Conservation (phyloP, 2,113 vertebrate species). For the Sapayoa aenigma region DNA sequence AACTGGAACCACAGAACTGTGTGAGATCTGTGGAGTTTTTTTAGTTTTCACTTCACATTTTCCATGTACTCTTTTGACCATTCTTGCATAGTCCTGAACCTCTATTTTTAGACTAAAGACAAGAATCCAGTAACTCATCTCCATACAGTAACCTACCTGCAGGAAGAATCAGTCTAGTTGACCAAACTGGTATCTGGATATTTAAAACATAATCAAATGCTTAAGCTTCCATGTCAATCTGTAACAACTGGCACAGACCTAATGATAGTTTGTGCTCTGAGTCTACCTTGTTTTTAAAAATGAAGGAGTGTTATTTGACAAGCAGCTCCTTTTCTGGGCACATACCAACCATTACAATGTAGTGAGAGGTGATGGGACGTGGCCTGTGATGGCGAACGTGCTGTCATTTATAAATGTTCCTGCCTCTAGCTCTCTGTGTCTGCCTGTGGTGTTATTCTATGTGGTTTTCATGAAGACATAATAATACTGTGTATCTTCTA, state of each 20-base stretch:
- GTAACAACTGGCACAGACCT: not conserved
- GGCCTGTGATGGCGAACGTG: not conserved
- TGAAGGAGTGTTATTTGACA: not conserved
- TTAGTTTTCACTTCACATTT: not conserved
- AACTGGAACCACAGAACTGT: not conserved
- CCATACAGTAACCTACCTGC: not conserved
- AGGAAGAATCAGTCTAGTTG: not conserved
- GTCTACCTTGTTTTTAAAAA: not conserved
- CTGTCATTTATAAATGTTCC: not conserved
- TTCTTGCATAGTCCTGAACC: not conserved
- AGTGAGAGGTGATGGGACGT: not conserved
- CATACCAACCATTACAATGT: not conserved
- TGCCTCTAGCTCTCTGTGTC: rapidly evolving
- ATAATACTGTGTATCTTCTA: not conserved
- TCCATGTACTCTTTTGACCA: not conserved
- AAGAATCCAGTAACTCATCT: not conserved
- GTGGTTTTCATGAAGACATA: not conserved
- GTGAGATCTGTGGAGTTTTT: not conserved
- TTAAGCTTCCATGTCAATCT: not conserved
- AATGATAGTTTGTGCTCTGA: not conserved
- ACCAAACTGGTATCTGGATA: not conserved
- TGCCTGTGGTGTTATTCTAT: not conserved
- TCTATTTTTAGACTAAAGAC: not conserved
- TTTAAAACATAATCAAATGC: not conserved
- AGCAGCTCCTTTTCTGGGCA: not conserved